phyloP scores from a whole-genome alignment of 92 coral and sea anemone species.

The Chrysogorgia sp. region DNA sequence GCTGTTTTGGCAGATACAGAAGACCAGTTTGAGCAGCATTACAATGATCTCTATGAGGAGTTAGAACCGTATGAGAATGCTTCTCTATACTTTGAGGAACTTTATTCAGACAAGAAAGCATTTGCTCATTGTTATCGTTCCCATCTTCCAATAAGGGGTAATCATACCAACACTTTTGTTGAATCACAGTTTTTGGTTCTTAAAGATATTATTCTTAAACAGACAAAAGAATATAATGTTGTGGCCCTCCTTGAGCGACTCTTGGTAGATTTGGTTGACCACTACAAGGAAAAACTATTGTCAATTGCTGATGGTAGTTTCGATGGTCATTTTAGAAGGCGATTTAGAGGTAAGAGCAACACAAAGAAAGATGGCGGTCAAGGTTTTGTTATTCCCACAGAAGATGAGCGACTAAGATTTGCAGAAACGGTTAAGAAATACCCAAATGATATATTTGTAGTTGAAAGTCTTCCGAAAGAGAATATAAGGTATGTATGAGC shows the following conservation, averaged over 20 bases:
- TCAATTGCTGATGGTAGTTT: slow-evolving; percentile 71
- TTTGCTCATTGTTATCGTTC: slow-evolving; percentile 58
- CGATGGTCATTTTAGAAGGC: slow-evolving; percentile 68
- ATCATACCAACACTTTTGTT: slow-evolving; percentile 69
- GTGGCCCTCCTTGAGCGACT: slow-evolving; percentile 65
- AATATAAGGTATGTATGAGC: slow-evolving; percentile 48
- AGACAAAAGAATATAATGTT: slow-evolving; percentile 65
- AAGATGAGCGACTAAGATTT: slow-evolving; percentile 44
- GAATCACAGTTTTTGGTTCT: slow-evolving; percentile 66
- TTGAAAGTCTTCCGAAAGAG: slow-evolving; percentile 54
- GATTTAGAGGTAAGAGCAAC: slow-evolving; percentile 64
- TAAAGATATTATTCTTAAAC: slow-evolving; percentile 62
- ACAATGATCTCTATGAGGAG: slow-evolving; percentile 60
- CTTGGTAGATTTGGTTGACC: slow-evolving; percentile 60
- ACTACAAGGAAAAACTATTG: slow-evolving; percentile 67
- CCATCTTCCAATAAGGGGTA: slow-evolving; percentile 63
- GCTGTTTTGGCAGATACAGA: slow-evolving; percentile 53
- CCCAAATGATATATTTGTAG: slow-evolving; percentile 61
- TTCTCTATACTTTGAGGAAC: slow-evolving; percentile 47
- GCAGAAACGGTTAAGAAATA: slow-evolving; percentile 51
- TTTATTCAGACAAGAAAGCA: slow-evolving; percentile 42
- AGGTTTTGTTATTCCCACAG: slow-evolving; percentile 59
- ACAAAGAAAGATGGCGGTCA: slow-evolving; percentile 31
- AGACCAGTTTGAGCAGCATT: slow-evolving; percentile 58
- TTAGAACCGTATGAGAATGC: slow-evolving; percentile 50